Percentiles rank a stretch among this genome's conserved stretches.
phyloP scores from a whole-genome alignment of 1,140 invertebrate genomes.

The Ladona fulva region DNA sequence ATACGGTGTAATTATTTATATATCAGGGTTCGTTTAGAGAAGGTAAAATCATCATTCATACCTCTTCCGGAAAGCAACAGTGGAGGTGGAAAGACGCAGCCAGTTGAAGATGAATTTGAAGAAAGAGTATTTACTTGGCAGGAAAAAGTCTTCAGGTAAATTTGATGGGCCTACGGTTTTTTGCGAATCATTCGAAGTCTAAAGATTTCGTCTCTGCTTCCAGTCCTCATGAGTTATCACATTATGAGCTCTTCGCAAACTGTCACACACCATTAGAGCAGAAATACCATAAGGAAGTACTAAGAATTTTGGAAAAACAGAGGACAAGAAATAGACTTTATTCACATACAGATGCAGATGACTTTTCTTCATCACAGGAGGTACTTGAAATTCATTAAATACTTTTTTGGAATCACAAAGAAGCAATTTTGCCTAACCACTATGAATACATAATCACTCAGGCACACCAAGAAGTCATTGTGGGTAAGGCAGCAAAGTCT shows the following conservation, averaged over 20 bases:
- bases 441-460: neutral
- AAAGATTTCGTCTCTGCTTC: no score
- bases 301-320: slow-evolving; percentile 14
- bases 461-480: neutral
- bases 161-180: no score
- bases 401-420: no score
- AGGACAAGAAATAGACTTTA: slow-evolving; percentile 29
- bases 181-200: no score
- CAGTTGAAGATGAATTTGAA: slow-evolving; percentile 31
- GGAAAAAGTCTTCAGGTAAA: slow-evolving; percentile 34
- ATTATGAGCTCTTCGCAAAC: slow-evolving; percentile 35
- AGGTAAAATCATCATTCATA: slow-evolving; percentile 35
- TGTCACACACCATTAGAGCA: slow-evolving; percentile 34
- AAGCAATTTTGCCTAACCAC: slow-evolving; percentile 18
- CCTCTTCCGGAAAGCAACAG: slow-evolving; percentile 32
- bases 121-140: slow-evolving; percentile 36
- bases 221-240: slow-evolving; percentile 32
- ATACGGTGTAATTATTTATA: no score
- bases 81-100: slow-evolving; percentile 34
- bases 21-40: slow-evolving; percentile 36
- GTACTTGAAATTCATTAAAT: slow-evolving; percentile 23
- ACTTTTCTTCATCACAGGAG: slow-evolving; percentile 28
- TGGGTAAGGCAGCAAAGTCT: neutral
- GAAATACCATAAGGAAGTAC: slow-evolving; percentile 30
- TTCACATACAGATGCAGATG: slow-evolving; percentile 33